A percentile compares a stretch with the other conserved stretches of the same genome.
These are phyloP conservation scores for Ischnura elegans DNA, from an alignment of 2,888 invertebrate genomes.

Conservation along the genomic window DNA sequence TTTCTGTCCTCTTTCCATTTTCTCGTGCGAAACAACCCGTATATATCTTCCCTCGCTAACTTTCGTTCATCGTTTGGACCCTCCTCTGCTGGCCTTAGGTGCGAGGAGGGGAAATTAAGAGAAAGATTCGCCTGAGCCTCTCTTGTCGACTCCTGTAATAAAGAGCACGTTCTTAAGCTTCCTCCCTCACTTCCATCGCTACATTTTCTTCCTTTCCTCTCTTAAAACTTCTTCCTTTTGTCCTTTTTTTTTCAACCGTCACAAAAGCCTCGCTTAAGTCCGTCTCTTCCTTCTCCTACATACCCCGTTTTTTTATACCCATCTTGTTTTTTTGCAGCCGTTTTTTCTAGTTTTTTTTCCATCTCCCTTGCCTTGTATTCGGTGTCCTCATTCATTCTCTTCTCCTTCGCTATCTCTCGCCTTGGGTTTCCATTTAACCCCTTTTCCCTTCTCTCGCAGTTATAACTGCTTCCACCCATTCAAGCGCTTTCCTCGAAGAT, in stretches of 20 bases:
- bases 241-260: background rate
- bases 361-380: background rate
- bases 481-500: background rate
- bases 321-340: background rate
- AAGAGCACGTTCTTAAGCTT: background rate
- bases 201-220: too few species aligned
- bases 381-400: background rate
- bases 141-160: slow-evolving; percentile 2
- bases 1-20: background rate
- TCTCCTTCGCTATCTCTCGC: background rate
- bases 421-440: background rate
- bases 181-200: too few species aligned
- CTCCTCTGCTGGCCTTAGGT: background rate
- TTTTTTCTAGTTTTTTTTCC: slow-evolving; percentile 7
- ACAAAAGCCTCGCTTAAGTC: background rate
- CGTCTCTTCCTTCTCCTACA: background rate
- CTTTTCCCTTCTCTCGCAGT: background rate
- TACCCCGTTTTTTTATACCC: background rate
- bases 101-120: background rate
- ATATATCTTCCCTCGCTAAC: background rate
- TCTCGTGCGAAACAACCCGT: background rate
- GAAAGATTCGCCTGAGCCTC: background rate
- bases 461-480: background rate
- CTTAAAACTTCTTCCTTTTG: background rate
- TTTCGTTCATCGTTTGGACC: background rate